Percentiles rank a stretch among this genome's conserved stretches.
Conservation (phyloP, 2,888 invertebrate species). For the Acronicta leporina region DNA sequence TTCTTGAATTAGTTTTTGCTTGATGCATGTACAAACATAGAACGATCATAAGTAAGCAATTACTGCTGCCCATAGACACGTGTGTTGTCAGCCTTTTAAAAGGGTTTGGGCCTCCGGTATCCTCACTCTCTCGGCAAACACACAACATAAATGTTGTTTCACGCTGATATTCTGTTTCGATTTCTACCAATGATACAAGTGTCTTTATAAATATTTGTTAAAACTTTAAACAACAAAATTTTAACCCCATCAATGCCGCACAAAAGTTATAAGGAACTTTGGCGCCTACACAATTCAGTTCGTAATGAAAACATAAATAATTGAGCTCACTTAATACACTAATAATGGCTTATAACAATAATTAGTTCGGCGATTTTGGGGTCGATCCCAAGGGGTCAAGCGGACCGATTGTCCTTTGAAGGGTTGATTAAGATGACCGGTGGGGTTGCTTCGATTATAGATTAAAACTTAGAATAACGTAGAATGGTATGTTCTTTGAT, state of each 20-base stretch:
- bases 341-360: slow-evolving; percentile 85
- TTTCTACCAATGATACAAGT: too few relatives aligned
- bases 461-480: slow-evolving; percentile 32
- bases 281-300: slow-evolving; percentile 34
- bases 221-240: background rate
- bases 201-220: too few relatives aligned
- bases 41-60: too few relatives aligned
- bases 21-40: too few relatives aligned
- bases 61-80: too few relatives aligned
- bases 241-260: slow-evolving; percentile 14
- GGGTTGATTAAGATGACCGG: slow-evolving; percentile 88
- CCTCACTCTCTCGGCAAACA: too few relatives aligned
- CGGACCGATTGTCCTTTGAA: slow-evolving; percentile 85
- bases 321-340: slow-evolving; percentile 73
- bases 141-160: too few relatives aligned
- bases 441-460: slow-evolving; percentile 64
- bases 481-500: slow-evolving; percentile 16
- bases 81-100: too few relatives aligned
- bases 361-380: slow-evolving; percentile 79
- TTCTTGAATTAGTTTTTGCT: too few relatives aligned
- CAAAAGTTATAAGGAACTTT: slow-evolving; percentile 30
- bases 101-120: too few relatives aligned
- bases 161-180: too few relatives aligned
- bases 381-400: slow-evolving; percentile 77
- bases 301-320: slow-evolving; percentile 76